These are phyloP conservation scores for Pseudococcus longispinus DNA, from an alignment of 2,888 invertebrate genomes.

Conservation along the genomic window DNA sequence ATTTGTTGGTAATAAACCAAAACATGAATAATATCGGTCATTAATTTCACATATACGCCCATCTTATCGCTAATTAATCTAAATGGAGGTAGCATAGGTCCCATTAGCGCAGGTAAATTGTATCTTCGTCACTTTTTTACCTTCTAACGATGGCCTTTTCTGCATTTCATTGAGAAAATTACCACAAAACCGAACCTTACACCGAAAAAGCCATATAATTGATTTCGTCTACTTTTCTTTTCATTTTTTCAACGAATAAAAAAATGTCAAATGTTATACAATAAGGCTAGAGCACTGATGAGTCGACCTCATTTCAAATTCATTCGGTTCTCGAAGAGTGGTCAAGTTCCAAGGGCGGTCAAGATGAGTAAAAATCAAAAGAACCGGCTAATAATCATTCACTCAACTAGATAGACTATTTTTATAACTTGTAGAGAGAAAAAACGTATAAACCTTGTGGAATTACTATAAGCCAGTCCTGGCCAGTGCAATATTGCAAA, in stretches of 20 bases:
- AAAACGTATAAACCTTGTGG: neutral
- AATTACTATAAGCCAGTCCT: neutral
- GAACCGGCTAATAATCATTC: conserved; percentile 7
- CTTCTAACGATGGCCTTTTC: neutral
- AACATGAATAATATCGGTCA: conserved; percentile 7
- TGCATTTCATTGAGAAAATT: neutral
- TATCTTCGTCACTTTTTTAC: neutral
- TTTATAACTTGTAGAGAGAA: neutral
- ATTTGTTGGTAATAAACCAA: neutral
- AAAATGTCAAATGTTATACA: neutral
- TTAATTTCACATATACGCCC: neutral
- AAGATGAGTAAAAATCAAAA: neutral
- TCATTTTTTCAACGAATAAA: neutral
- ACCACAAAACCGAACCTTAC: neutral
- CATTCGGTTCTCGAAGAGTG: neutral
- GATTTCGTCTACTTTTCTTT: neutral
- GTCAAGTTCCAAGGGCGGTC: neutral
- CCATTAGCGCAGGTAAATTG: neutral
- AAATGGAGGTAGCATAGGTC: neutral
- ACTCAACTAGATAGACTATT: conserved; percentile 2
- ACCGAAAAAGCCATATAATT: neutral
- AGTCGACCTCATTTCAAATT: neutral
- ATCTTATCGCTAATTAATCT: conserved; percentile 7
- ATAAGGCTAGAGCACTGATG: neutral
- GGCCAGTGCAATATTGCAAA: neutral